These are phyloP conservation scores for Oscheius sp. DNA, from an alignment of 2,888 invertebrate species.

Conservation along the genomic window DNA sequence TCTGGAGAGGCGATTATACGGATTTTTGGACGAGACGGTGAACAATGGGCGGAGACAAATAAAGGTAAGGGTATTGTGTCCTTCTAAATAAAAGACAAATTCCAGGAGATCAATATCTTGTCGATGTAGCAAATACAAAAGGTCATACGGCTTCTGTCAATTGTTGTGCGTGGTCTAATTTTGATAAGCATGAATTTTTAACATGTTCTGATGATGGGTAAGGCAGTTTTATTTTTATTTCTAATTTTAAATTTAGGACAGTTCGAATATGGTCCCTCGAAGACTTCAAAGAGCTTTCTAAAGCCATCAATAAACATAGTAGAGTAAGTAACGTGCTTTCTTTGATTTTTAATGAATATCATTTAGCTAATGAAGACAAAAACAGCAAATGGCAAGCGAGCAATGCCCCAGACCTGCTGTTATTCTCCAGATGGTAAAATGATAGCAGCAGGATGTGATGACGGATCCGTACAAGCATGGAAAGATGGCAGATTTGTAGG, in stretches of 20 bases:
- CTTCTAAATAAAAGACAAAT: too few relatives aligned
- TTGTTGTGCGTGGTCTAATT: conserved; percentile 92
- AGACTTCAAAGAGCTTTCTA: conserved; percentile 77
- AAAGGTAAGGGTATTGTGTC: too few relatives aligned
- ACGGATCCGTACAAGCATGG: conserved; percentile 97
- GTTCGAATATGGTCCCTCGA: conserved; percentile 90
- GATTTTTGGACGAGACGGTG: conserved; percentile 77
- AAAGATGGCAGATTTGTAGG: conserved; percentile 87
- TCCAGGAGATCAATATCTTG: conserved; percentile 94
- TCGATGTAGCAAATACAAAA: conserved; percentile 90
- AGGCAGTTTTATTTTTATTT: conserved; percentile 36
- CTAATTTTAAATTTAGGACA: conserved; percentile 77
- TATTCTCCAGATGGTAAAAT: conserved; percentile 77
- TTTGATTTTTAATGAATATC: background rate
- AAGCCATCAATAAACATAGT: conserved; percentile 69
- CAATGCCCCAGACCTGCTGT: conserved; percentile 65
- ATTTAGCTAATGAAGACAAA: conserved; percentile 67
- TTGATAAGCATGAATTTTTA: conserved; percentile 88
- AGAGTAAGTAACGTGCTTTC: conserved; percentile 40
- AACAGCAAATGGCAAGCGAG: conserved; percentile 67
- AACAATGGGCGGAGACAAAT: conserved; percentile 71
- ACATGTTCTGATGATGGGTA: conserved; percentile 91
- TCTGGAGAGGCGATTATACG: conserved; percentile 82
- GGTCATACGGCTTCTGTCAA: conserved; percentile 93
- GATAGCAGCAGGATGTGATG: conserved; percentile 90